Evolutionary conservation across 1,140 invertebrate genomes (phyloP), one percentile per base, ranked within the genome.

Genomic region (Caligus rogercresseyi): DNA sequence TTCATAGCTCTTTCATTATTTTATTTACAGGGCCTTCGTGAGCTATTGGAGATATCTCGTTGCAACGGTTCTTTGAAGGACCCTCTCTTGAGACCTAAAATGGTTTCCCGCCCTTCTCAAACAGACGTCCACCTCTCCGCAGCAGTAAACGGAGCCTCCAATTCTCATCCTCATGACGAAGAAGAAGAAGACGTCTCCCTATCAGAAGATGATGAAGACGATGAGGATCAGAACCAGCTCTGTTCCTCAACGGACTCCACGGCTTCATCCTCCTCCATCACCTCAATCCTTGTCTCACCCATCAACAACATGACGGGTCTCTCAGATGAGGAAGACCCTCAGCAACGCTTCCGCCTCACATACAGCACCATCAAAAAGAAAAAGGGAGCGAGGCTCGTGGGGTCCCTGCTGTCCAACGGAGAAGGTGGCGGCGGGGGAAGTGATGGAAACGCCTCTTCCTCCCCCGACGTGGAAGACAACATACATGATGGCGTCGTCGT

Each of bases 1-100:
- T n/a, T n/a, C n/a, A n/a, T n/a, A n/a, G n/a, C n/a, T n/a, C n/a
- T n/a, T n/a, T n/a, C n/a, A n/a, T n/a, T n/a, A n/a, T 58, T 65
- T 73, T 55, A 43, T 43, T 43, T 11, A 43, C n/a, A 43, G 78
- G 81, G 81, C 26, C 71, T 85, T 64, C 74, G 83, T 61, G 82
- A 85, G 72, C 74, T 85, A 68, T 68, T 85, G 59, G 78, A 81
- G 70, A 79, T 85, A 25, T 82, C 82, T 7, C 75, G 76, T 64
- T 78, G 80, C 70, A 80, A 77, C 66, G 82, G 82, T 1, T 81
- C 81, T 14, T 13, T 63, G 13, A 25, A 54, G 2, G 59, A 65
- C 21, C 56, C 63, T 13, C 53, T 70, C 1, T 53, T 65, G n/a
- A 43, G 31, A 43, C 31, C 31, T 7, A 43, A 43, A n/a, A 43